A percentile compares a stretch with the other conserved stretches of the same genome.
These are phyloP conservation scores for Syngnathus typhle DNA, from an alignment of 2,113 vertebrate species.

Conservation along the genomic window DNA sequence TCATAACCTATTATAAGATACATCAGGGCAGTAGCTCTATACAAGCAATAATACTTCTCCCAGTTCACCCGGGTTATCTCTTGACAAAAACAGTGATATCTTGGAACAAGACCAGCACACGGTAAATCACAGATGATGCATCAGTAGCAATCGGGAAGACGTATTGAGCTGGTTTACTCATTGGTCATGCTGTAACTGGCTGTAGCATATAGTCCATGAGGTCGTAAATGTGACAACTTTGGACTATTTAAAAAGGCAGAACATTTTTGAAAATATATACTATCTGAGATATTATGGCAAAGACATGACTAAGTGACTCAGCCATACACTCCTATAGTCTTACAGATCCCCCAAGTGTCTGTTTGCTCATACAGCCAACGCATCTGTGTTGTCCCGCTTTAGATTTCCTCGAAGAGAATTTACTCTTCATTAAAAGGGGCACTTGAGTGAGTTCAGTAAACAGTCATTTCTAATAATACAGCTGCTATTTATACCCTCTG, in stretches of 20 bases:
- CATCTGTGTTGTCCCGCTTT: slow-evolving; percentile 23
- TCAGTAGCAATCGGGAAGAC: neutral
- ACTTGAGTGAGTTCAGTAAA: slow-evolving; percentile 29
- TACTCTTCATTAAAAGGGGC: slow-evolving; percentile 43
- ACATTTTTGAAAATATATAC: neutral
- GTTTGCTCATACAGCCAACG: neutral
- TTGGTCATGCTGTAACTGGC: neutral
- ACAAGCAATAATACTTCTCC: neutral
- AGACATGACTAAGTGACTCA: neutral
- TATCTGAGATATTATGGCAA: neutral
- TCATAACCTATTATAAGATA: neutral
- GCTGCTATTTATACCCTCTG: slow-evolving; percentile 40
- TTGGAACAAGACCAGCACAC: neutral
- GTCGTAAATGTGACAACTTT: neutral
- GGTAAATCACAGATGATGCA: neutral
- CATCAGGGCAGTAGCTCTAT: neutral
- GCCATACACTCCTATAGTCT: neutral
- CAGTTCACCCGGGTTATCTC: neutral
- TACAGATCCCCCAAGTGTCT: neutral
- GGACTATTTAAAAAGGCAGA: neutral
- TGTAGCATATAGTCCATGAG: neutral
- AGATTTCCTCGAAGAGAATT: slow-evolving; percentile 33
- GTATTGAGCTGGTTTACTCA: neutral
- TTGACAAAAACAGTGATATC: neutral
- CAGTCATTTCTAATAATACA: slow-evolving; percentile 34